These are phyloP conservation scores for Pelobates fuscus DNA, from an alignment of 2,113 vertebrate species.

Conservation along the genomic window DNA sequence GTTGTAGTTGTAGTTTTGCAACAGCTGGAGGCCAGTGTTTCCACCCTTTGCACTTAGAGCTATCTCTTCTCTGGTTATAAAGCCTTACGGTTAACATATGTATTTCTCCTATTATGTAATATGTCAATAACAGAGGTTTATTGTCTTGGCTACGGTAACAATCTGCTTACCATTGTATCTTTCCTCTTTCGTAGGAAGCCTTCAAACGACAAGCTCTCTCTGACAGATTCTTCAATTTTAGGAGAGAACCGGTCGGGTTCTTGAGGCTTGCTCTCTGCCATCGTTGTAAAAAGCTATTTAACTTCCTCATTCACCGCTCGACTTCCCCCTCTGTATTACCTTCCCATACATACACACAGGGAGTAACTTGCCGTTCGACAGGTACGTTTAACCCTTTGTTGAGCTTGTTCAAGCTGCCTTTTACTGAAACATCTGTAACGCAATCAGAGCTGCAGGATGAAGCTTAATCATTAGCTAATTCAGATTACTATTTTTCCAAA, in stretches of 20 bases:
- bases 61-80: no score
- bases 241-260: background rate
- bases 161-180: conserved; percentile 69
- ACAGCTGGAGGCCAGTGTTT: no score
- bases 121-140: no score
- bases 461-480: no score
- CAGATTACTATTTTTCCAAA: no score
- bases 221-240: background rate
- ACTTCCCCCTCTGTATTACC: background rate
- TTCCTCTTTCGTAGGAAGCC: conserved; percentile 70
- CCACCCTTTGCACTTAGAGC: no score
- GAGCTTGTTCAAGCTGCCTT: no score
- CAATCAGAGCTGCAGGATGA: no score
- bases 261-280: background rate
- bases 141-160: background rate
- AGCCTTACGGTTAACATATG: no score
- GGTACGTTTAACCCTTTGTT: background rate
- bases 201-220: background rate
- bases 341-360: background rate
- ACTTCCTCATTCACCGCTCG: conserved; percentile 13
- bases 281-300: background rate
- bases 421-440: no score
- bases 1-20: no score
- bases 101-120: no score
- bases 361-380: background rate